Conservation (phyloP, 2,797 vertebrate genomes). For the Parauchenoglanis ngamensis region DNA sequence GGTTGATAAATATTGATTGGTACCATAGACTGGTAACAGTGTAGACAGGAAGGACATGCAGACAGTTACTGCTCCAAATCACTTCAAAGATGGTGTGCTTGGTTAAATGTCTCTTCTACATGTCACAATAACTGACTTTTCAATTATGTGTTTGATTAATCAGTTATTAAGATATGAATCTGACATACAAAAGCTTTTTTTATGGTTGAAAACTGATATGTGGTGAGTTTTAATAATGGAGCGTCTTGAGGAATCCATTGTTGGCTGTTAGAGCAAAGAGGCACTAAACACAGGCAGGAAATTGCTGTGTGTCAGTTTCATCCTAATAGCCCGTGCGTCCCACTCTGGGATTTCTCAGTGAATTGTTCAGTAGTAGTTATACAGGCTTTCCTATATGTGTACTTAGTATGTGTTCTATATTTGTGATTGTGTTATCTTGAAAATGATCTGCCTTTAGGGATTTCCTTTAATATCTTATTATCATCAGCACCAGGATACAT, state of each 20-base stretch:
- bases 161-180: background rate
- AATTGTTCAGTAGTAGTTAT: background rate
- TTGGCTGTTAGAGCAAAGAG: background rate
- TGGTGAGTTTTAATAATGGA: background rate
- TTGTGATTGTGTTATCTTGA: background rate
- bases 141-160: background rate
- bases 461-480: background rate
- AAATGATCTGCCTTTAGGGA: background rate
- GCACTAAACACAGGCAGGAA: background rate
- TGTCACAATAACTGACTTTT: background rate
- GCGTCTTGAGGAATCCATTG: background rate
- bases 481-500: background rate
- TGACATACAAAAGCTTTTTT: background rate
- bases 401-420: background rate
- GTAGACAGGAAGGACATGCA: no score
- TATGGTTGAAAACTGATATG: background rate
- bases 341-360: background rate
- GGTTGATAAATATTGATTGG: background rate
- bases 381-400: background rate
- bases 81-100: background rate
- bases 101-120: background rate
- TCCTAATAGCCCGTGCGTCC: background rate
- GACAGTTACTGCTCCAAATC: background rate
- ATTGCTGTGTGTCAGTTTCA: background rate
- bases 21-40: background rate